Percentiles rank a stretch among this genome's conserved stretches.
These are phyloP conservation scores for Megaceryle maxima DNA, from an alignment of 2,113 vertebrate species.

Conservation along the genomic window DNA sequence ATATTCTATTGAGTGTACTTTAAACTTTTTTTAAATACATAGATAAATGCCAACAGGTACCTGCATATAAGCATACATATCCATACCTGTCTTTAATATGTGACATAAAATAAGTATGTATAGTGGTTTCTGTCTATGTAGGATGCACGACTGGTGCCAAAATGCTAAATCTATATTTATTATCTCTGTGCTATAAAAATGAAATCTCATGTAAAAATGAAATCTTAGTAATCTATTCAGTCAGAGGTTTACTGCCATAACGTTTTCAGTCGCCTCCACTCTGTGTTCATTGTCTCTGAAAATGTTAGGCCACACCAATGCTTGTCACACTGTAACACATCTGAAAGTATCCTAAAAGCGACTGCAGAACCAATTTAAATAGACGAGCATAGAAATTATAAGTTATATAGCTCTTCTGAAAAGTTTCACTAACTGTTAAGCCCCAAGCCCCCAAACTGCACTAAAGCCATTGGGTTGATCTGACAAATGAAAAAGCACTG, in stretches of 20 bases:
- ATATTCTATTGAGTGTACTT: background rate
- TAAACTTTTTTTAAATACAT: background rate
- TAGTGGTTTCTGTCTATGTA: rapidly evolving
- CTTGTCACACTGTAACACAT: background rate
- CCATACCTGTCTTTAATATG: background rate
- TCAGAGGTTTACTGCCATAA: background rate
- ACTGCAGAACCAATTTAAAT: background rate
- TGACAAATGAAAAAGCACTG: background rate
- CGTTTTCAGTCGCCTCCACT: background rate
- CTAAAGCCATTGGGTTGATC: background rate
- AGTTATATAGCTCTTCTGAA: background rate
- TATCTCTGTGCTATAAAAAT: background rate
- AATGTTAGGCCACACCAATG: background rate
- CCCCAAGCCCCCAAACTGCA: background rate
- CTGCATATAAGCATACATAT: background rate
- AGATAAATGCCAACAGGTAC: background rate
- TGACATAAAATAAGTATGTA: background rate
- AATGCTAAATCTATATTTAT: background rate
- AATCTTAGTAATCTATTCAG: background rate
- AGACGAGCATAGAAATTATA: background rate
- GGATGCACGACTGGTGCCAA: background rate
- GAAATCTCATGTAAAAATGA: background rate
- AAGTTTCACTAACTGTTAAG: background rate
- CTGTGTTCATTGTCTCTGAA: background rate
- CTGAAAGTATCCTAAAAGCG: background rate